Base-by-base conservation (phyloP, 2,888 invertebrate genomes). In the Cotesia congregata region DNA sequence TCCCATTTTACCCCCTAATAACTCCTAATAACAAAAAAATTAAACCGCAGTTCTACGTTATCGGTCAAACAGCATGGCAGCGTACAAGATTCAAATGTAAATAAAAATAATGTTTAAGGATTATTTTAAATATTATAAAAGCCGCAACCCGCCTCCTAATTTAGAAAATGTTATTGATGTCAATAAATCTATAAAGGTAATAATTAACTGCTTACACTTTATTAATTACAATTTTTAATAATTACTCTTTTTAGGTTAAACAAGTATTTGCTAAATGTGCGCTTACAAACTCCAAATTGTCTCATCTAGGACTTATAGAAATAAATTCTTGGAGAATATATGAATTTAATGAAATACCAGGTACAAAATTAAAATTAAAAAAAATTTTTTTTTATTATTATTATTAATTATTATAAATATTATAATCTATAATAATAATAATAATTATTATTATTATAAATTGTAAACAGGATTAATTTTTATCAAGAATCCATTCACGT, bases 401-500 rank as follows among this genome's bases (percentile, higher is more conserved):
- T 17, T 17, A 67, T 7, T 6, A 40, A 77, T 40, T 20, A 62
- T 64, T 40, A 61, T 69, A 75, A 67, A 72, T 77, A 17, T 17
- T 17, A 17, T 17, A 17, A 17, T 17, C 1, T 17, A 17, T 17
- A 17, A 17, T 17, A 17, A 17, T n/a, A n/a, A n/a, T n/a, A n/a
- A n/a, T n/a, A n/a, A n/a, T n/a, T n/a, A n/a, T n/a, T n/a, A n/a
- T 17, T 17, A 17, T 17, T 17, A 17, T 17, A 17, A 17, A 17
- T 17, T 41, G 20, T 3, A 65, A 61, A 30, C 68, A 93, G 94
- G 97, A n/a, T 91, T 98, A 71, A 89, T 96, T 82, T 92, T 95
- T 72, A 94, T 98, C 77, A 91, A 91, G 83, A 97, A 97, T 90
- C 97, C 97, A 15, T 98, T 98, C 87, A 94, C 94, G 40, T 81